Base-by-base conservation (phyloP, 1,140 invertebrate species). In the Hyles vespertilio region DNA sequence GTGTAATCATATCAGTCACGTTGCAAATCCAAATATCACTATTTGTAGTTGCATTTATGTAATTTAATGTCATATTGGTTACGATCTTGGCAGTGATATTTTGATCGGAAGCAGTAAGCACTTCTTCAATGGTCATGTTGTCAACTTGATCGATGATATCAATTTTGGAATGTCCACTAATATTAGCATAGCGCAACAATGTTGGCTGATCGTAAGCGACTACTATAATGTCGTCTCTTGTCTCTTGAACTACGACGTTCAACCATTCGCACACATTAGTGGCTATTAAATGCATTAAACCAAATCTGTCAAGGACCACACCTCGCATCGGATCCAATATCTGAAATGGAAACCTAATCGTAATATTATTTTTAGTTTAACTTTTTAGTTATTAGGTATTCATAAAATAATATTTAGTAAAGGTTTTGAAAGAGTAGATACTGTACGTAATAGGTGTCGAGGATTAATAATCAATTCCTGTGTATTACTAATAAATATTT, bases 251-350 rank as follows among this genome's bases (percentile, higher is more conserved):
- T 1, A 93, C 84, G 5, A 93, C 91, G 58, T 92, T 91, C 2
- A 93, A 77, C 92, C 93, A 93, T 58, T 93, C 91, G 67, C 92
- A 93, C 32, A 93, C 79, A 65, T 93, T 93, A 5, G 89, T 93
- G 60, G 89, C 89, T 46, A 91, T 89, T 56, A 90, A 65, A 70
- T 91, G 90, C 92, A 93, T 93, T 32, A 93, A 69, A 2, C 92
- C 92, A 65, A 93, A 92, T 64, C 92, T 86, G 36, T 91, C 91
- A 7, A 92, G 63, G 1, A 91, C 86, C 10, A 90, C 81, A 45
- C 91, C 85, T 47, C 86, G 68, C 86, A 89, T 89, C 22, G 84
- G 86, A 51, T 87, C 77, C 57, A 89, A 61, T 55, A 86, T 75
- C 85, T 89, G 72, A 47, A 81, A 81, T 51, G 22, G 32, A 22